phyloP scores from a whole-genome alignment of 2,888 invertebrate species.

The Dryobotodes eremita region DNA sequence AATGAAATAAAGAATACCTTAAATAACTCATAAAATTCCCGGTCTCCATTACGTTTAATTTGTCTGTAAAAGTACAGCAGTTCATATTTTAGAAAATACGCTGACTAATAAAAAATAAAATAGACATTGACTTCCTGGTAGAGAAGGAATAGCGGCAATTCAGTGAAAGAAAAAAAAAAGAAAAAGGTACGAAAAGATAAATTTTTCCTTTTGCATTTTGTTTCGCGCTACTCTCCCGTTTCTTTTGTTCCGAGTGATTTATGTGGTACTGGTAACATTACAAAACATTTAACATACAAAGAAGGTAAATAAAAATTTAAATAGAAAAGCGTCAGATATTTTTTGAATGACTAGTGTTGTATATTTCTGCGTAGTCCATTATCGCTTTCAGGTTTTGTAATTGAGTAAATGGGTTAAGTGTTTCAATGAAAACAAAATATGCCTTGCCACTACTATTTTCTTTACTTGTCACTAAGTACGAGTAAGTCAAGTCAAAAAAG shows the following conservation, averaged over 20 bases:
- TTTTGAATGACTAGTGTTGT: constrained; percentile 30
- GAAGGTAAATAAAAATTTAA: constrained; percentile 76
- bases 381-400: background rate
- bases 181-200: constrained; percentile 71
- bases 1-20: constrained; percentile 3
- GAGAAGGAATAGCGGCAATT: constrained; percentile 74
- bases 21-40: constrained; percentile 1
- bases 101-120: constrained; percentile 69
- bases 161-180: constrained; percentile 69
- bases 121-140: constrained; percentile 75
- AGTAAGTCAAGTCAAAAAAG: background rate
- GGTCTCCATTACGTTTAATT: constrained; percentile 11
- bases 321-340: constrained; percentile 53
- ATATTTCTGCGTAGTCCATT: background rate
- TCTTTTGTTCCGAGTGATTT: constrained; percentile 81
- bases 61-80: constrained; percentile 4
- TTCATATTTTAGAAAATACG: constrained; percentile 28
- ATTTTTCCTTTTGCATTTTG: constrained; percentile 77
- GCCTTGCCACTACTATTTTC: background rate
- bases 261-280: constrained; percentile 80
- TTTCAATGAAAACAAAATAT: background rate
- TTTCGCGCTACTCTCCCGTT: constrained; percentile 73
- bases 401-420: background rate
- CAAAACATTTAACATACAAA: constrained; percentile 81
- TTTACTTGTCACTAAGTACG: too few relatives aligned